Evolutionary conservation across 2,888 invertebrate genomes (phyloP), one percentile per base, ranked within the genome.

Genomic region (Zygothrica quintamaculata): DNA sequence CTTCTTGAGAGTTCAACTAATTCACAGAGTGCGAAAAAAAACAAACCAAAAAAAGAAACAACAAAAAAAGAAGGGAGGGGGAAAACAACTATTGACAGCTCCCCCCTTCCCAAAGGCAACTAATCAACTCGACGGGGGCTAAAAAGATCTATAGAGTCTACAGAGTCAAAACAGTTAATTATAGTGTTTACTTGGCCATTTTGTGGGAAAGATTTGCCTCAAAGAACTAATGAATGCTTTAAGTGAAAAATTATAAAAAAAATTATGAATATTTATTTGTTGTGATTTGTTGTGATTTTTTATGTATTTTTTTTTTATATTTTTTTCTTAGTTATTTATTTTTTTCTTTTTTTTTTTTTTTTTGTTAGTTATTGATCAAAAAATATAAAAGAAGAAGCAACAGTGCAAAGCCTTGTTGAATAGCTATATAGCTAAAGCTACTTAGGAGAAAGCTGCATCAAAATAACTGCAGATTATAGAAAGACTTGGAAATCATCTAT

Each of bases 141-240:
- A 22, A 22, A n/a, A 5, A 22, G 18, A 22, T 22, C 18, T 22
- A 13, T 8, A 8, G 16, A 11, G 5, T 26, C 33, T 44, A 13
- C 7, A 8, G 16, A 11, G 5, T 26, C 33, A 33, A 16, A 9
- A 13, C n/a, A 52, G 56, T 60, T 74, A 74, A 74, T 74, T 74
- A 75, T 65, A 50, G 69, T 69, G 48, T 56, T 68, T 74, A 74
- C 50, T 42, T 29, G 29, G 29, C 29, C n/a, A 29, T 9, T 48
- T 40, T 44, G 55, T 74, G 74, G 69, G 64, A 74, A 72, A 68
- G 57, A 33, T 42, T 39, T 36, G 34, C 33, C 22, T 33, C 36
- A 50, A 43, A 67, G 46, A 73, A 25, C 57, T 51, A 52, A 56
- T 61, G 43, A 60, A 48, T 43, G 31, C 47, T 47, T 33, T 25